These are phyloP conservation scores for Craterocephalus amniculus DNA, from an alignment of 2,797 vertebrate species.

Conservation along the genomic window DNA sequence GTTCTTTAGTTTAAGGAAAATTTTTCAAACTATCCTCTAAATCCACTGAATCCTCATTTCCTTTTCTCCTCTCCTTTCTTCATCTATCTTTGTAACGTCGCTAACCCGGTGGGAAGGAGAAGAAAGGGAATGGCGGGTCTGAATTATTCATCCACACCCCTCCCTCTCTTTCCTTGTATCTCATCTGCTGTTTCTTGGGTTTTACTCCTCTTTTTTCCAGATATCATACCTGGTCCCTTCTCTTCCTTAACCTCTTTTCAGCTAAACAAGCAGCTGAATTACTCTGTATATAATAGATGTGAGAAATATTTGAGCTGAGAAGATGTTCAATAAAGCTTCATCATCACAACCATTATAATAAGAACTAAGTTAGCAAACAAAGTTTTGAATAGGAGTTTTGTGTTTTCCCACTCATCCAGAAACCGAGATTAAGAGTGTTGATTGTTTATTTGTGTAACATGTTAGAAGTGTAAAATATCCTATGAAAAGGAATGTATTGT, in stretches of 20 bases:
- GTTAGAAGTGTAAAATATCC: too few relatives aligned
- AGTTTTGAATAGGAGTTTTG: background rate
- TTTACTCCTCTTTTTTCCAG: constrained; percentile 29
- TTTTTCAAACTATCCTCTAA: background rate
- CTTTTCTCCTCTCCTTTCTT: constrained; percentile 21
- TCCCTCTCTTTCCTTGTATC: constrained; percentile 33
- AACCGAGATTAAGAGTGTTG: too few relatives aligned
- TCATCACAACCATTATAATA: background rate
- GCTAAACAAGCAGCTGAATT: background rate
- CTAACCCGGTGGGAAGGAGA: constrained; percentile 49
- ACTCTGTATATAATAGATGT: constrained; percentile 13
- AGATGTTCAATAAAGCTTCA: background rate
- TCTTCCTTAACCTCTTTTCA: constrained; percentile 1
- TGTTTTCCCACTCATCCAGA: too few relatives aligned
- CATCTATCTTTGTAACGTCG: constrained; percentile 56
- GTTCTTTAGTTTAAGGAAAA: background rate
- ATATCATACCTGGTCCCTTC: constrained; percentile 8
- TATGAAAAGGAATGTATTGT: too few relatives aligned
- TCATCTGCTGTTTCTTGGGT: constrained; percentile 42
- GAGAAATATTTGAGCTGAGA: background rate
- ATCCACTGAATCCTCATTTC: background rate
- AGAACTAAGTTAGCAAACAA: constrained; percentile 20
- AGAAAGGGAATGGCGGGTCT: constrained; percentile 50
- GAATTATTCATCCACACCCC: constrained; percentile 65
- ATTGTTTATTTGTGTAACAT: too few relatives aligned